These are phyloP conservation scores for Eriosoma lanigerum DNA, from an alignment of 1,140 invertebrate genomes.

Conservation along the genomic window DNA sequence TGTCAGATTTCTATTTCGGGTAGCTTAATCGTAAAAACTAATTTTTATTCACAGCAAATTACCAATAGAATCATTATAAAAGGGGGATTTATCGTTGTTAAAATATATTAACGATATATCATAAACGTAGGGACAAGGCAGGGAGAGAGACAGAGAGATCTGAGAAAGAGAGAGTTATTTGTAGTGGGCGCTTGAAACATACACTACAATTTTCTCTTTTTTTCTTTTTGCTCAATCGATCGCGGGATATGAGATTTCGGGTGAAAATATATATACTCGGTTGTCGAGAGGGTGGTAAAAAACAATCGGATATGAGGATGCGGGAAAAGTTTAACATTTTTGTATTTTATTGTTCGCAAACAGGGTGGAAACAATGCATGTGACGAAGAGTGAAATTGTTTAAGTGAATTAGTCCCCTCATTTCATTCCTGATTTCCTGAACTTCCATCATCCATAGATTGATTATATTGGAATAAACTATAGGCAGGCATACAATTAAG, in stretches of 20 bases:
- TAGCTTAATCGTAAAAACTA: background rate
- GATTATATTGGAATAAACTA: background rate
- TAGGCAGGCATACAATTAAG: background rate
- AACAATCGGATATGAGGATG: background rate
- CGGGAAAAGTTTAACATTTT: slow-evolving; percentile 1
- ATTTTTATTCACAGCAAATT: slow-evolving; percentile 25
- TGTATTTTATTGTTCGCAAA: slow-evolving; percentile 18
- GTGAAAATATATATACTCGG: background rate
- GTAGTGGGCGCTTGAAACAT: background rate
- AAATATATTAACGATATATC: slow-evolving; percentile 32
- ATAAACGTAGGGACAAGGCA: background rate
- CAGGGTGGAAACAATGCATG: background rate
- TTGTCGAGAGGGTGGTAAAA: background rate
- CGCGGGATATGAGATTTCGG: slow-evolving; percentile 28
- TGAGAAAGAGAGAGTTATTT: slow-evolving; percentile 2
- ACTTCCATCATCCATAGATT: too few species aligned
- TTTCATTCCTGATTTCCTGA: background rate
- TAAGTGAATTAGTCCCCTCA: slow-evolving; percentile 2
- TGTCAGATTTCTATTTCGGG: background rate
- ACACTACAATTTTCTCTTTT: slow-evolving; percentile 5
- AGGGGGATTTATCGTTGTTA: background rate
- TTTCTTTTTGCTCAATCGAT: slow-evolving; percentile 20
- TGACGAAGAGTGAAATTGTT: slow-evolving; percentile 4
- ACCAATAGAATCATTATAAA: background rate
- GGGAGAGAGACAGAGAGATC: background rate